Evolutionary conservation across 2,797 vertebrate species (phyloP), one percentile per base, ranked within the genome.

Genomic region (Microhierax caerulescens): DNA sequence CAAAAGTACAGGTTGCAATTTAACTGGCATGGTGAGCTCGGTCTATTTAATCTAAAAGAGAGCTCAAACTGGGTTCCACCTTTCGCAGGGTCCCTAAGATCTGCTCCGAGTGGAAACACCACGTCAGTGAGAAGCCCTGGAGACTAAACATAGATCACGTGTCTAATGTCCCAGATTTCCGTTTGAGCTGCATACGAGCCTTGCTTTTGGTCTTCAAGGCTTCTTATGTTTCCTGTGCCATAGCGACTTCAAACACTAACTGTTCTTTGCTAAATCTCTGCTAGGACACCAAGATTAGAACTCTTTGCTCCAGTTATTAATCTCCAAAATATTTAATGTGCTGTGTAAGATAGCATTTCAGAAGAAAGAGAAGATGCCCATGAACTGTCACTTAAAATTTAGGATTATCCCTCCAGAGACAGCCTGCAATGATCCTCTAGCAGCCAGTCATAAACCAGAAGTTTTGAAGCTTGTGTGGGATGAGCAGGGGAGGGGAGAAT

Each of bases 201-300:
- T 95, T 24, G 5, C 63, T 85, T 79, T 70, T 78, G 88, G 77
- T 67, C 92, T 93, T 91, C 77, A 67, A 94, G 93, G 88, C 88
- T 95, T 74, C 93, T 94, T 90, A 41, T 5, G 37, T 89, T 95
- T 93, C 93, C 88, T 95, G 72, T 91, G 77, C 80, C 77, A 57
- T 27, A 36, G 74, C 30, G 2, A 87, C 94, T 92, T 94, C 95
- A 96, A 96, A 94, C 89, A 64, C 18, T 3, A 84, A 24, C 73
- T 0, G 4, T 64, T 90, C 90, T 65, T 76, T 53, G 81, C 95
- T 94, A 84, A 92, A 85, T 90, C 90, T 97, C 93, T 5, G 1
- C 74, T 87, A 95, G 95, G 93, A 94, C 94, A 89, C 92, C 48
- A 48, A 89, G 95, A 93, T 95, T 95, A 95, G 93, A 92, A 92